These are phyloP conservation scores for Channa argus DNA, from an alignment of 2,113 vertebrate genomes.

Conservation along the genomic window DNA sequence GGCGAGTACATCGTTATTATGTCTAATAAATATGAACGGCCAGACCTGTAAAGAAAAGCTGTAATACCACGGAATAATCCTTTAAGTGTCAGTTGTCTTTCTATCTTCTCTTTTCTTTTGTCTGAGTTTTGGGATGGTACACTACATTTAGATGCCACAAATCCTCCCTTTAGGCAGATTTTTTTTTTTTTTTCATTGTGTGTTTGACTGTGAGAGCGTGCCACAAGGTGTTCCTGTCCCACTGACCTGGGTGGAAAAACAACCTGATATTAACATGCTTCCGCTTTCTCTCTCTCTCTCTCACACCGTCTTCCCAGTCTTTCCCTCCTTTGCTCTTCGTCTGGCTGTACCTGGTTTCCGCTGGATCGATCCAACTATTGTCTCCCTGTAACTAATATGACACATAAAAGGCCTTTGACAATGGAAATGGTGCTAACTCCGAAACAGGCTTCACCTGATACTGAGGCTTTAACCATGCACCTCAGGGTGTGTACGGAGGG, in stretches of 20 bases:
- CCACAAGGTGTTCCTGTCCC: conserved; percentile 63
- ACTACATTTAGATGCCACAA: neutral
- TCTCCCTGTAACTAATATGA: conserved; percentile 81
- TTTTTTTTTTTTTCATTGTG: conserved; percentile 10
- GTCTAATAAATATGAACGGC: too few relatives aligned
- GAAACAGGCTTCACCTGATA: conserved; percentile 74
- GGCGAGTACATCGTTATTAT: too few relatives aligned
- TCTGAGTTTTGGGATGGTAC: conserved; percentile 14
- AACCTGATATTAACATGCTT: conserved; percentile 70
- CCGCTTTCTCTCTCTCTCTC: conserved; percentile 20
- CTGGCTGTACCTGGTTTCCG: conserved; percentile 63
- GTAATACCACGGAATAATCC: neutral
- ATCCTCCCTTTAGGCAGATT: conserved; percentile 10
- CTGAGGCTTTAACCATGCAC: conserved; percentile 62
- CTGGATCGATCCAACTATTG: conserved; percentile 73
- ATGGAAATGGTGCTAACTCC: conserved; percentile 69
- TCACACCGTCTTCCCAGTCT: neutral
- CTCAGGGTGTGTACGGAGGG: conserved; percentile 50
- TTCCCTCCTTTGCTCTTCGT: conserved; percentile 22
- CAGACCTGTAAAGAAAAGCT: too few relatives aligned
- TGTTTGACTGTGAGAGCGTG: conserved; percentile 1
- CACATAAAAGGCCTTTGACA: conserved; percentile 76
- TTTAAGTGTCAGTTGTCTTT: neutral
- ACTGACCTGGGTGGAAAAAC: conserved; percentile 69
- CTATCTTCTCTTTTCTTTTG: neutral